Evolutionary conservation across 2,113 vertebrate genomes (phyloP), one percentile per base, ranked within the genome.

Genomic region (Ornithorhynchus anatinus): DNA sequence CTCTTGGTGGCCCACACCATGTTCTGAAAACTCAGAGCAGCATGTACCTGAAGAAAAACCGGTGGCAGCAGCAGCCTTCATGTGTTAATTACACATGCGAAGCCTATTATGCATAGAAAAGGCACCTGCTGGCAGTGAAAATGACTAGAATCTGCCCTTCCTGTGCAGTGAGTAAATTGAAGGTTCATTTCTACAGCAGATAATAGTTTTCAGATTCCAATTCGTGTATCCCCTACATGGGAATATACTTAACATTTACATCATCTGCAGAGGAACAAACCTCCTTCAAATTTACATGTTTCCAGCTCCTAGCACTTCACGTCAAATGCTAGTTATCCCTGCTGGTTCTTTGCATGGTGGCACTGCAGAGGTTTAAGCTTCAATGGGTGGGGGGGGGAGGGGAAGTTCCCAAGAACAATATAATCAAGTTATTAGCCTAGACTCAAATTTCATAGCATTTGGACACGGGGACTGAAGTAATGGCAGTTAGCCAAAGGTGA

Each of bases 61-160:
- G 89, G 92, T 88, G 88, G 92, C 84, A 82, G 90, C 84, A 82
- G 90, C 84, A 84, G 90, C 89, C 80, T 90, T 91, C 90, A 95
- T 84, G 96, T 97, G 96, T 96, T 98, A 98, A 98, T 98, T 97
- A 97, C 95, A 95, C 90, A 91, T 92, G 88, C 84, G 88, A 95
- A 96, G 94, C 93, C 95, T 93, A 95, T 97, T 97, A 96, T 95
- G 93, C 93, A 93, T 91, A 90, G 91, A 92, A 92, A 95, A 93
- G 94, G 95, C 94, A 96, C 96, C 96, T 92, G 96, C 96, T 96
- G 96, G 93, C 94, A 93, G 90, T 81, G 94, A 94, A 96, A 97
- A 98, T 95, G 94, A 96, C 91, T 91, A 89, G 92, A 90, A 91
- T 72, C 70, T 86, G 88, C 88, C 89, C 85, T 93, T 88, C 92